phyloP scores from a whole-genome alignment of 1,140 invertebrate species.

The Drosophila kepulauana region DNA sequence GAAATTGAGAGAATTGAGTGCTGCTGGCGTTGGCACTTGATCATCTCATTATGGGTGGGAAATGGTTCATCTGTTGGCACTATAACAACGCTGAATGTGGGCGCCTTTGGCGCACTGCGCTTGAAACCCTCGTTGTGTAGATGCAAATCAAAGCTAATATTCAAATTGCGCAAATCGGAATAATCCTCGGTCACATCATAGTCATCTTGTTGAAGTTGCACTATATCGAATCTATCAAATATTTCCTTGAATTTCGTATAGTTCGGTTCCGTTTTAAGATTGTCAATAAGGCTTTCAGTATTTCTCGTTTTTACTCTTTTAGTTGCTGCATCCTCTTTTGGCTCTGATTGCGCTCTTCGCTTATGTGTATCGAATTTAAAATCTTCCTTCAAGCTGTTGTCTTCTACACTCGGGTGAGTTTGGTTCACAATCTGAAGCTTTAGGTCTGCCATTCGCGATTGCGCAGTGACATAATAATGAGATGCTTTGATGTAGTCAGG shows the following conservation, averaged over 20 bases:
- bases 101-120: constrained; percentile 63
- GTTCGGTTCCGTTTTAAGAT: constrained; percentile 51
- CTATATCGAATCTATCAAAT: constrained; percentile 71
- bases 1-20: neutral
- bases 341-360: constrained; percentile 33
- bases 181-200: neutral
- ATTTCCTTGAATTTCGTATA: constrained; percentile 54
- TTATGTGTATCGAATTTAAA: constrained; percentile 59
- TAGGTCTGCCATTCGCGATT: constrained; percentile 43
- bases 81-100: constrained; percentile 68
- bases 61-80: constrained; percentile 51
- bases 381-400: neutral
- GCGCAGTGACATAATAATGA: constrained; percentile 23
- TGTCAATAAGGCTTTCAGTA: constrained; percentile 62
- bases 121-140: constrained; percentile 73
- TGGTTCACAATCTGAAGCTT: constrained; percentile 49
- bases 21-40: constrained; percentile 45
- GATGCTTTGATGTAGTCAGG: constrained; percentile 52
- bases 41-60: constrained; percentile 65
- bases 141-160: constrained; percentile 77
- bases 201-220: constrained; percentile 43
- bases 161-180: neutral
- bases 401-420: neutral
- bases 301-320: constrained; percentile 44
- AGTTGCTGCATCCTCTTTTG: neutral